Base-by-base conservation (phyloP, 1,140 invertebrate genomes). In the Drosophila setifemur region DNA sequence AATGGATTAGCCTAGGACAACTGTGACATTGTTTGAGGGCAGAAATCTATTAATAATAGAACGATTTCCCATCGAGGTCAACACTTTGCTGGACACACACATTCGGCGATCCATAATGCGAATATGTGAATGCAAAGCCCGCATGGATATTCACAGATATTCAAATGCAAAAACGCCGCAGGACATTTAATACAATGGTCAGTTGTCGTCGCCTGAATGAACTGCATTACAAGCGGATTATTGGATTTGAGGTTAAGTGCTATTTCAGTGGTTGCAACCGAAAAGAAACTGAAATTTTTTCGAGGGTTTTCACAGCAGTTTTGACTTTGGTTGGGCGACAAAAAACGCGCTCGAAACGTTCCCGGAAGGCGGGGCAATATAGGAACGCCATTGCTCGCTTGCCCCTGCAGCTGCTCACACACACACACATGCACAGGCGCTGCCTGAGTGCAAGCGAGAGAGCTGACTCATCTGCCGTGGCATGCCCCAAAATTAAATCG, bases 211-310 rank as follows among this genome's bases (percentile, higher is more conserved):
- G 42, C 44, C 52, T 79, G 58, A 76, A 86, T 79, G 72, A 69
- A 66, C 72, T 69, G 81, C 67, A 70, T 73, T 85, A 86, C 81
- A 86, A 86, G 81, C 81, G 81, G 81, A 86, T 86, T 86, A 86
- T 81, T 70, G 81, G 75, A 85, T 86, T 86, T 86, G 72, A 81
- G 81, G 81, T 86, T 86, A 86, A 86, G 81, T 86, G 81, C 72
- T 73, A 79, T 86, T 72, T 45, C 53, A 57, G 39, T 37, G 58
- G 60, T 55, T 60, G 48, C 49, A 67, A 64, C 57, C 54, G 57
- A 54, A 68, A 58, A 26, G 25, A 72, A 81, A 85, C 54, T 72
- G 21, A 49, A 49, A 57, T 57, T 40, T 47, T 25, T 12, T 33
- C 44, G 40, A 50, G 26, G 57, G 81, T 69, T 73, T 75, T 57